These are phyloP conservation scores for Philereme vetulata DNA, from an alignment of 2,888 invertebrate species.

Conservation along the genomic window DNA sequence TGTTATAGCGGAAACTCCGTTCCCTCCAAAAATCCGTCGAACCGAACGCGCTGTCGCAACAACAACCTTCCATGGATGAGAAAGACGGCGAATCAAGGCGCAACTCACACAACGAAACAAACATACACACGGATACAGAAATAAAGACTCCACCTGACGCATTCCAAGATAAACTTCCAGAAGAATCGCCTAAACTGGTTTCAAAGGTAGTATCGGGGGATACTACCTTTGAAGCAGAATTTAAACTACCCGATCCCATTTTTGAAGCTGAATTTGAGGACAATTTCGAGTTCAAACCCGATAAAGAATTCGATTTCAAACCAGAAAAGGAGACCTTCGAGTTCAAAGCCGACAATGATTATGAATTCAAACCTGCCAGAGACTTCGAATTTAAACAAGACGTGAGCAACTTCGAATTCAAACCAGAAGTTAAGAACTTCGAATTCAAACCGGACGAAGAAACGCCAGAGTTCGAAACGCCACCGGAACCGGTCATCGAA, in stretches of 20 bases:
- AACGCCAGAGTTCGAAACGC: constrained; percentile 48
- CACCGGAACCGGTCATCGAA: constrained; percentile 54
- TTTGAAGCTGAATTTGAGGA: constrained; percentile 55
- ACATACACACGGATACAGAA: constrained; percentile 44
- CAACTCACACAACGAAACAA: constrained; percentile 46
- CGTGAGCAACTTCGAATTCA: constrained; percentile 42
- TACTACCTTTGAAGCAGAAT: constrained; percentile 39
- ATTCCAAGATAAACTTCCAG: constrained; percentile 47
- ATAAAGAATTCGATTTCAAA: constrained; percentile 60
- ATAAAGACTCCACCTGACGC: constrained; percentile 47
- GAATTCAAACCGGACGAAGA: constrained; percentile 52
- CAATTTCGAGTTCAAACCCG: constrained; percentile 63
- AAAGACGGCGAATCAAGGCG: constrained; percentile 56
- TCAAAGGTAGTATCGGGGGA: constrained; percentile 53
- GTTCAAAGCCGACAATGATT: constrained; percentile 28
- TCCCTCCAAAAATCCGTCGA: constrained; percentile 83
- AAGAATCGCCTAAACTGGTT: constrained; percentile 51
- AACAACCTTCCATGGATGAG: constrained; percentile 68
- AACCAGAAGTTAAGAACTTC: constrained; percentile 50
- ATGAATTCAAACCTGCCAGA: too few species aligned
- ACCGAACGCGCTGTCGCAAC: constrained; percentile 68
- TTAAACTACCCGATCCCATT: constrained; percentile 49
- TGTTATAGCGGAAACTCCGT: constrained; percentile 86
- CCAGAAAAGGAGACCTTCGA: constrained; percentile 28
- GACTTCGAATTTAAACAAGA: constrained; percentile 61